Evolutionary conservation across 2,797 vertebrate species (phyloP).

Genomic region (Triplophysa yarkandensis): DNA sequence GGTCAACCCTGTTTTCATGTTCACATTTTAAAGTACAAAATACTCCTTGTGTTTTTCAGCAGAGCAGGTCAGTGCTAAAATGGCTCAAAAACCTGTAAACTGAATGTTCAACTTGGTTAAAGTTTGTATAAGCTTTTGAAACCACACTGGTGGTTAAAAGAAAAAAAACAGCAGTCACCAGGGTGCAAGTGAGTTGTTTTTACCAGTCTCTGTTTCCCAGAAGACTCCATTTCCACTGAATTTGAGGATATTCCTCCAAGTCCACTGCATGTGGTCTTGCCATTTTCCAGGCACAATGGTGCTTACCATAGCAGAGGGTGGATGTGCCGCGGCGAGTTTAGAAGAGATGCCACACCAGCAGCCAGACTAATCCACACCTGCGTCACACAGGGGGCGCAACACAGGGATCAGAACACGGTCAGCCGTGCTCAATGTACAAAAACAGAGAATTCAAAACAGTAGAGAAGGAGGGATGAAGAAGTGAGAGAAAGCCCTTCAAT

Average conservation of each 20-base stretch:
- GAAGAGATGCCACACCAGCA: conserved; percentile 88
- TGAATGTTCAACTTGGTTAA: neutral
- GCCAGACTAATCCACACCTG: conserved; percentile 97
- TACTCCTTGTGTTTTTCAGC: neutral
- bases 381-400: conserved; percentile 94
- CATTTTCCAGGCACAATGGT: conserved; percentile 3
- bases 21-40: neutral
- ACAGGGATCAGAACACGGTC: conserved; percentile 83
- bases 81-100: neutral
- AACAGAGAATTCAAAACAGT: conserved; percentile 65
- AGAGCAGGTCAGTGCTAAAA: neutral
- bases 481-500: conserved; percentile 73
- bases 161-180: conserved; percentile 34
- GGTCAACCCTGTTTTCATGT: neutral
- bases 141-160: neutral
- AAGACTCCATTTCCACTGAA: conserved; percentile 28
- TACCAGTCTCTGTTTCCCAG: conserved; percentile 29
- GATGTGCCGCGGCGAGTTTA: conserved; percentile 86
- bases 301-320: conserved; percentile 66
- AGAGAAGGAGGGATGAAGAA: conserved; percentile 60
- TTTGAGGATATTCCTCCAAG: conserved; percentile 45
- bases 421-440: conserved; percentile 56
- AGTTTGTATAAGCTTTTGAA: conserved; percentile 2
- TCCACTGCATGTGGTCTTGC: conserved; percentile 36
- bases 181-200: conserved; percentile 22